Percentiles rank a stretch among this genome's conserved stretches.
Conservation (phyloP, 2,113 vertebrate species). For the Microcebus tavaratra region DNA sequence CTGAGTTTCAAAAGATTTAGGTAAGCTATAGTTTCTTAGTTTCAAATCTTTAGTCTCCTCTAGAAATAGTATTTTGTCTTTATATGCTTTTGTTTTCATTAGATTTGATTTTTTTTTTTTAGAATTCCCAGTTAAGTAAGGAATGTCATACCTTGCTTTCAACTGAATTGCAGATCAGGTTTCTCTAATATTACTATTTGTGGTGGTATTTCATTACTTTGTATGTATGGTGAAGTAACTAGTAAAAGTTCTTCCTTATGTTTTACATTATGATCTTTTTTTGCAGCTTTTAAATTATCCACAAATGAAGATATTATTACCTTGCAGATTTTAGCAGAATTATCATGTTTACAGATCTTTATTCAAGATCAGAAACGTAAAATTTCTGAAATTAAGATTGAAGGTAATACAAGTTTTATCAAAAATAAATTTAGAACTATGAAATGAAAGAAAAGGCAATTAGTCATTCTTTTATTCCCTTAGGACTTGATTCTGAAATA, state of each 20-base stretch:
- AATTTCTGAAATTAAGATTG: slow-evolving; percentile 95
- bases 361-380: slow-evolving; percentile 92
- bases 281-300: slow-evolving; percentile 87
- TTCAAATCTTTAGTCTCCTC: slow-evolving; percentile 26
- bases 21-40: neutral
- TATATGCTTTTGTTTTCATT: slow-evolving; percentile 28
- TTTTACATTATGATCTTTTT: slow-evolving; percentile 50
- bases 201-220: slow-evolving; percentile 12
- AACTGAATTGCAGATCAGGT: neutral
- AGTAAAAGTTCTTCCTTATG: slow-evolving; percentile 6
- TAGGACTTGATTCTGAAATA: slow-evolving; percentile 95
- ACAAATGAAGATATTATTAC: slow-evolving; percentile 92
- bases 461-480: slow-evolving; percentile 39
- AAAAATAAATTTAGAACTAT: neutral
- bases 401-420: slow-evolving; percentile 87
- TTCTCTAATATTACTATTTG: slow-evolving; percentile 1
- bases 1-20: neutral
- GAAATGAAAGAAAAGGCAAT: neutral
- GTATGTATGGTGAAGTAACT: neutral
- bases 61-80: neutral
- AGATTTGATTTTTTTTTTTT: neutral
- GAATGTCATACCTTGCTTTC: neutral
- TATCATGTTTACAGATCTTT: slow-evolving; percentile 94
- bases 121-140: neutral
- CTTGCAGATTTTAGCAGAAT: slow-evolving; percentile 91